A percentile compares a stretch with the other conserved stretches of the same genome.
Evolutionary conservation across 2,113 vertebrate genomes (phyloP).

Genomic region (Mellivora capensis): DNA sequence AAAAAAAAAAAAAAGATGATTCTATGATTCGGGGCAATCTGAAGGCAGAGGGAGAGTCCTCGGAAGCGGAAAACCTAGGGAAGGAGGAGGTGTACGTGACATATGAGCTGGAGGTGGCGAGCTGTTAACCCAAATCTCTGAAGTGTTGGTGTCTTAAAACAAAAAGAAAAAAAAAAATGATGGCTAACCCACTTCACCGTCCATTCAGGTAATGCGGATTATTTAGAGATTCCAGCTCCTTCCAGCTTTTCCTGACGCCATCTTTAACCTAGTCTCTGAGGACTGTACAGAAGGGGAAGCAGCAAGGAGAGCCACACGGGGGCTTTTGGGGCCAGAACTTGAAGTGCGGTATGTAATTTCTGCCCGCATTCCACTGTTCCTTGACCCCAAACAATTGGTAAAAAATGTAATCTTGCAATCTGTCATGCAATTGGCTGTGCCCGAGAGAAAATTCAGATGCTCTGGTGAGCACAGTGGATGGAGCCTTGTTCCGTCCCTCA

Average conservation of each 20-base stretch:
- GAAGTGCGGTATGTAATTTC: background rate
- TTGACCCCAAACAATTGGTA: background rate
- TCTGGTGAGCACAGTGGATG: background rate
- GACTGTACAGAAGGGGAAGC: background rate
- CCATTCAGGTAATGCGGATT: background rate
- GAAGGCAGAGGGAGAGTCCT: background rate
- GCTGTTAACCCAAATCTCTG: background rate
- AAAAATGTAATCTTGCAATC: background rate
- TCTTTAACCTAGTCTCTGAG: background rate
- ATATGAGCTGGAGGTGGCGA: background rate
- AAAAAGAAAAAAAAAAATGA: background rate
- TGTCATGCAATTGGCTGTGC: background rate
- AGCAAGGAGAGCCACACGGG: background rate
- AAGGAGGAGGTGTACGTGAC: background rate
- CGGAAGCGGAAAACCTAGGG: background rate
- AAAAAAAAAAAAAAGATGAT: too few relatives aligned
- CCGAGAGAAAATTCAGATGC: background rate
- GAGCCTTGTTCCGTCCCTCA: background rate
- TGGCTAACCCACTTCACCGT: background rate
- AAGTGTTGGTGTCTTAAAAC: background rate
- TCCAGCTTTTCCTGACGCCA: background rate
- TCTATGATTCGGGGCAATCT: background rate
- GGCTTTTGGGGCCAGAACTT: background rate
- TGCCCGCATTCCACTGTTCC: background rate
- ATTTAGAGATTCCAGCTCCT: background rate